Evolutionary conservation across 1,140 invertebrate species (phyloP).

Genomic region (Atopsyche davidsoni): DNA sequence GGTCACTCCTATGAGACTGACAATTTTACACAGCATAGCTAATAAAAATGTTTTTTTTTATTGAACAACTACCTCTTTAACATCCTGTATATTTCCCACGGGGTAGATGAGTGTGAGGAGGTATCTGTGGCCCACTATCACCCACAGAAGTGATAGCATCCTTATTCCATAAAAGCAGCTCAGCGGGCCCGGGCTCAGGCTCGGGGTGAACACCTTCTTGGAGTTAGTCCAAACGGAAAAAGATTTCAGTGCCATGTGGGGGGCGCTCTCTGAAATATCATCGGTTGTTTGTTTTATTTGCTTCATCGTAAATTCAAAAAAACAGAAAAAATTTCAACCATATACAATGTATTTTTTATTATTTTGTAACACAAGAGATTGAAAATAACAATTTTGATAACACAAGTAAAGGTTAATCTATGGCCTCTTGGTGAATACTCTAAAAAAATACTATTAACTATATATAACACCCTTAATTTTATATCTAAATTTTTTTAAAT

Average conservation of each 20-base stretch:
- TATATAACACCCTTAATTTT: no score
- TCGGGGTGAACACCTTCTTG: constrained; percentile 32
- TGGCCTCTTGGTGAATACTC: no score
- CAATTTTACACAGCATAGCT: no score
- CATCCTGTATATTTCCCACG: constrained; percentile 34
- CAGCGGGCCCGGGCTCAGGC: constrained; percentile 32
- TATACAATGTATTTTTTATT: not conserved
- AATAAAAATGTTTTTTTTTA: no score
- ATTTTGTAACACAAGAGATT: not conserved
- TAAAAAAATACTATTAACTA: no score
- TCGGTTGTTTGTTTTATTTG: not conserved
- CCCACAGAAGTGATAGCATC: constrained; percentile 61
- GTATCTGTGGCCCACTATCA: constrained; percentile 57
- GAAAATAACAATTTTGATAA: not conserved
- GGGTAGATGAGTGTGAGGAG: constrained; percentile 31
- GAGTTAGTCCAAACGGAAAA: constrained; percentile 40
- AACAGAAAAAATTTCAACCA: not conserved
- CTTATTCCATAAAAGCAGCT: constrained; percentile 52
- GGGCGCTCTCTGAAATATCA: no score
- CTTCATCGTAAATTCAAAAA: not conserved
- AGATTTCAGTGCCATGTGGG: constrained; percentile 14
- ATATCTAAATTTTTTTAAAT: no score
- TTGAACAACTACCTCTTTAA: constrained; percentile 18
- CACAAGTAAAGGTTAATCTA: not conserved
- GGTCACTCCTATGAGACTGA: no score